phyloP scores from a whole-genome alignment of 2,113 vertebrate genomes.

The rat (Rattus norvegicus) region DNA sequence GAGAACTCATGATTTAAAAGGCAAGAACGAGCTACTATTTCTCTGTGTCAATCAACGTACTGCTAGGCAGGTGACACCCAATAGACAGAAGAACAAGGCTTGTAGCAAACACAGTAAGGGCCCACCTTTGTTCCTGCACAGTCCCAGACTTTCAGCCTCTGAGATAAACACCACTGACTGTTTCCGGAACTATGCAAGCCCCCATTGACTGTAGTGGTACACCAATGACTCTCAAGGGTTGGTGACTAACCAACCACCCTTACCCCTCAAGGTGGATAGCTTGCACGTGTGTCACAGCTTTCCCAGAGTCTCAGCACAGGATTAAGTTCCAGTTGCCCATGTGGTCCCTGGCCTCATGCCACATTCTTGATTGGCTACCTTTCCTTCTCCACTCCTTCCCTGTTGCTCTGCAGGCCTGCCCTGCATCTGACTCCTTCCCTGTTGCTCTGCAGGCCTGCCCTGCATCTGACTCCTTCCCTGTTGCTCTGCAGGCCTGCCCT shows the following conservation, averaged over 20 bases:
- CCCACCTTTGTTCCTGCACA: neutral
- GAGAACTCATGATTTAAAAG: constrained; percentile 36
- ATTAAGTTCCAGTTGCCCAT: constrained; percentile 29
- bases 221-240: neutral
- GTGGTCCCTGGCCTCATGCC: neutral
- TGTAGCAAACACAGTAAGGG: neutral
- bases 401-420: neutral
- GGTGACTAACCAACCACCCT: neutral
- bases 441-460: neutral
- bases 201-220: neutral
- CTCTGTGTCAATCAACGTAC: neutral
- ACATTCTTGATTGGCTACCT: neutral
- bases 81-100: neutral
- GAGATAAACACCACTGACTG: neutral
- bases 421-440: neutral
- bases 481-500: neutral
- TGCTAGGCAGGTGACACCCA: neutral
- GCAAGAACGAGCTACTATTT: neutral
- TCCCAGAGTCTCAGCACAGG: constrained; percentile 23
- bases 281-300: neutral
- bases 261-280: neutral
- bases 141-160: neutral
- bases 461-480: neutral
- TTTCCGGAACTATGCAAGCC: neutral
- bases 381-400: neutral